Evolutionary conservation across 2,797 vertebrate genomes (phyloP), one percentile per base, ranked within the genome.

Genomic region (Channallabes apus): DNA sequence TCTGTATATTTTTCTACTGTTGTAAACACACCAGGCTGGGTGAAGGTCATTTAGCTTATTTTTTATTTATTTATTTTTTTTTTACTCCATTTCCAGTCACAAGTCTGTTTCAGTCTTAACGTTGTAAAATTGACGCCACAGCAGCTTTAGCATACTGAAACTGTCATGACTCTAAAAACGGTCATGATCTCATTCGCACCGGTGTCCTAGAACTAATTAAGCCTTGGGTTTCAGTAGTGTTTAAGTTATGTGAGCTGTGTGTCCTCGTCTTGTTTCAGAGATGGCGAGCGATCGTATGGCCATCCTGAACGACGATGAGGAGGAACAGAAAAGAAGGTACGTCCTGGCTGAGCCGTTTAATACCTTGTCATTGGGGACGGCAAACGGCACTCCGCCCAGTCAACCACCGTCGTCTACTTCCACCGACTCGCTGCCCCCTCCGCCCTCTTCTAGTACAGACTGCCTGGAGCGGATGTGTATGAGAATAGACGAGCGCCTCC

Each of bases 261-360:
- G 61, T 82, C n/a, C 20, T 18, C 7, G 14, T 38, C 20, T 18
- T 20, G 14, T 75, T 27, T 29, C 89, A 94, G 94, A 95, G 85
- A 99, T 99, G 98, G 94, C 97, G 78, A 94, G 96, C 17, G 96
- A 97, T 87, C 98, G 99, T 90, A 96, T 98, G 88, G 97, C 97
- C 89, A 99, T 99, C 92, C 94, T 99, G 91, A 96, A 96, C 0
- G 98, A 99, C 0, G 98, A 99, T 0, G 98, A 99, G 91, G 97
- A 99, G 89, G 98, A 99, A 1, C 96, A 96, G 89, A 99, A 99
- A 93, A 96, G 96, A 87, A 98, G 96, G 89, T 98, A 99, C 2
- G 96, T 98, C 41, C 93, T 97, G 88, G 94, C 95, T 0, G 97
- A 98, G 87, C 95, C 97, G 9, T 98, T 98, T 89, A 96, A 95